A percentile compares a stretch with the other conserved stretches of the same genome.
Conservation (phyloP, 2,113 vertebrate species). For the Aplodontia rufa region DNA sequence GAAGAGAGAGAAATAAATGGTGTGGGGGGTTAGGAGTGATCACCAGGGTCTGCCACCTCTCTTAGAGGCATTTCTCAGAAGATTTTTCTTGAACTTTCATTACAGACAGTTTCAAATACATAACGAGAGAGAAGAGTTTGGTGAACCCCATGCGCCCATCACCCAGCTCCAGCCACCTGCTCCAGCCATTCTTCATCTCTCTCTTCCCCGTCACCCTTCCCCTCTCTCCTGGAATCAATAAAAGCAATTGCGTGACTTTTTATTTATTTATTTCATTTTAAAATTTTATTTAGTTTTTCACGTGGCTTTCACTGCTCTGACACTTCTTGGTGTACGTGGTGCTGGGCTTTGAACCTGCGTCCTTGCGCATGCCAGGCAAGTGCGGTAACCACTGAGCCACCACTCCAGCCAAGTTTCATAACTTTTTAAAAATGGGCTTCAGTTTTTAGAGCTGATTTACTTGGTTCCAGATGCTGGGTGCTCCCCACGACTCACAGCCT, state of each 20-base stretch:
- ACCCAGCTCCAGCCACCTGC: not conserved
- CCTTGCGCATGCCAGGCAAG: too few species aligned
- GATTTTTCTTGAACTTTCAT: not conserved
- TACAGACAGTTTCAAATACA: not conserved
- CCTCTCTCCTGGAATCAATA: not conserved
- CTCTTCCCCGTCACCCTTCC: not conserved
- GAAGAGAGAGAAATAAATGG: not conserved
- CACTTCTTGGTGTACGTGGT: too few species aligned
- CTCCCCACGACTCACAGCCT: not conserved
- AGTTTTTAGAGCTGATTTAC: not conserved
- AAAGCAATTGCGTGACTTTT: not conserved
- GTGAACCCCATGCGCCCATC: rapidly evolving
- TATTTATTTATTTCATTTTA: too few species aligned
- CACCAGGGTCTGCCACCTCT: not conserved
- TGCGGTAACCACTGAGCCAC: too few species aligned
- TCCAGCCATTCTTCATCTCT: not conserved
- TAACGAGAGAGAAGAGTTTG: not conserved
- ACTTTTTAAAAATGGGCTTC: not conserved
- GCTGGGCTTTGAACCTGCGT: too few species aligned
- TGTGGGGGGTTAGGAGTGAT: not conserved
- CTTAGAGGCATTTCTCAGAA: not conserved
- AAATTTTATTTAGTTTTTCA: too few species aligned
- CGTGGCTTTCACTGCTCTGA: too few species aligned
- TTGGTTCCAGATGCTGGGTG: not conserved
- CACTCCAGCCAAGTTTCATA: too few species aligned